These are phyloP conservation scores for Hyposoter dolosus DNA, from an alignment of 2,888 invertebrate species.

Conservation along the genomic window DNA sequence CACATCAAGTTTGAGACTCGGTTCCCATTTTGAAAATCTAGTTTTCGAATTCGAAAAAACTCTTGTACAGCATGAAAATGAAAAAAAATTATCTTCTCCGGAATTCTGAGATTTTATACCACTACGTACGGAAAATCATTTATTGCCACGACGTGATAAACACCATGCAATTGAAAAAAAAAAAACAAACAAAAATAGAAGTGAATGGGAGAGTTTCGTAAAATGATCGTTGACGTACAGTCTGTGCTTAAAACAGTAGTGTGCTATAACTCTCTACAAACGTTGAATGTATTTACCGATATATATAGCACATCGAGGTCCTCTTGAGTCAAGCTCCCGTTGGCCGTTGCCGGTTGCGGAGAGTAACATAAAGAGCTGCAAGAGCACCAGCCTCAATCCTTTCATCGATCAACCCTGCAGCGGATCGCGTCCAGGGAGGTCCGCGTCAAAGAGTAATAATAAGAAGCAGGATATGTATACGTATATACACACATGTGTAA, in stretches of 20 bases:
- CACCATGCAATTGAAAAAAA: not conserved
- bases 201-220: not conserved
- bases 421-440: slow-evolving; percentile 65
- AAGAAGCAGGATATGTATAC: slow-evolving; percentile 42
- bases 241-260: slow-evolving; percentile 39
- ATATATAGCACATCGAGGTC: slow-evolving; percentile 20
- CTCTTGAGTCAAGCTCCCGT: slow-evolving; percentile 52
- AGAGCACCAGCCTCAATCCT: slow-evolving; percentile 55
- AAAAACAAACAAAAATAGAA: no score
- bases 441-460: slow-evolving; percentile 66
- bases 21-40: not conserved
- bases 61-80: not conserved
- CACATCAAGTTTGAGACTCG: not conserved
- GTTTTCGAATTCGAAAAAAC: not conserved
- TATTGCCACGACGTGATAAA: not conserved
- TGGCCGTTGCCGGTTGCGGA: slow-evolving; percentile 36
- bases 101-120: not conserved
- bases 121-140: not conserved
- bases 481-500: not conserved
- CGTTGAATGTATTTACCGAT: slow-evolving; percentile 17
- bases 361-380: slow-evolving; percentile 30
- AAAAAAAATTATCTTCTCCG: not conserved
- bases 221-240: slow-evolving; percentile 23
- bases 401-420: slow-evolving; percentile 67
- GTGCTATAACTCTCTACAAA: slow-evolving; percentile 6